Conservation (phyloP, 2,113 vertebrate genomes). For the Copsychus sechellarum region DNA sequence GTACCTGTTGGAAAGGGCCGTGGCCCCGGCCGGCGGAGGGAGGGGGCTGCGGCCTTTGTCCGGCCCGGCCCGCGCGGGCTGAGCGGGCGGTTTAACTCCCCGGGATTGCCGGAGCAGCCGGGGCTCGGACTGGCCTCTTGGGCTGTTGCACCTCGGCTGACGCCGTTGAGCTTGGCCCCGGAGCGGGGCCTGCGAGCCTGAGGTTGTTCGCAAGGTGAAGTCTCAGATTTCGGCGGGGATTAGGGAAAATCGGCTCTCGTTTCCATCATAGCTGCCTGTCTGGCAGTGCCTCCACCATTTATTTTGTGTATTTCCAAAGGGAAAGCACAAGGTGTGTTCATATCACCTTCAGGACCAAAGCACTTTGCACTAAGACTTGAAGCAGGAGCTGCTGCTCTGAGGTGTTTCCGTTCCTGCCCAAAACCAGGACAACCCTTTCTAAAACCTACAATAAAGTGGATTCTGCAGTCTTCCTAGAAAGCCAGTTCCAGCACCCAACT, state of each 20-base stretch:
- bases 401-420: not conserved
- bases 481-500: not conserved
- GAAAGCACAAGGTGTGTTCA: not conserved
- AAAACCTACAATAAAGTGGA: not conserved
- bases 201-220: not conserved
- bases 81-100: fast-evolving
- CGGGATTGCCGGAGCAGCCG: fast-evolving
- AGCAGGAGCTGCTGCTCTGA: not conserved
- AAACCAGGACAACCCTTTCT: not conserved
- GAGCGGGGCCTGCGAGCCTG: not conserved
- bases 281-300: not conserved
- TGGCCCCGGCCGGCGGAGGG: not conserved
- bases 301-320: not conserved
- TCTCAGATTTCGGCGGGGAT: fast-evolving
- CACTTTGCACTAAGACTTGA: not conserved
- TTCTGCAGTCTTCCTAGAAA: no score
- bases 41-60: not conserved
- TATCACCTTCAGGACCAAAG: not conserved
- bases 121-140: not conserved
- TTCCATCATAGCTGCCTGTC: not conserved
- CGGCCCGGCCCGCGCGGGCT: not conserved
- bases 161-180: fast-evolving
- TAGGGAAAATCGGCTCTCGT: not conserved
- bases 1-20: not conserved
- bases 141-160: fast-evolving